Conservation (phyloP, 2,888 invertebrate genomes). For the Entomobrya multifasciata region DNA sequence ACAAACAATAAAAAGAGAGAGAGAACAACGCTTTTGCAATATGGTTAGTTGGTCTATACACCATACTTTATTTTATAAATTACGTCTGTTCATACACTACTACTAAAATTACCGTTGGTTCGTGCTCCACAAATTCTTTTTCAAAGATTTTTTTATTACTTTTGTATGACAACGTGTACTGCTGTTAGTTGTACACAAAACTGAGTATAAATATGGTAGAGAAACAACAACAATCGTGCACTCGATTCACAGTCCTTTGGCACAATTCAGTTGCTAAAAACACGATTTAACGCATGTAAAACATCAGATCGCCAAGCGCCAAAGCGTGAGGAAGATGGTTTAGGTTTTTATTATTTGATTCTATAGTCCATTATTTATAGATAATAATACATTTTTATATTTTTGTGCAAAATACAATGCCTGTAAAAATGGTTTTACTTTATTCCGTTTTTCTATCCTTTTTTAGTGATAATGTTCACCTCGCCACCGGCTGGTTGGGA, state of each 20-base stretch:
- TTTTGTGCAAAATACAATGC: too few species aligned
- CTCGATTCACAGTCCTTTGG: conserved; percentile 10
- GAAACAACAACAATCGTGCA: not conserved
- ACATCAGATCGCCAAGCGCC: not conserved
- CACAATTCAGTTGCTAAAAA: conserved; percentile 1
- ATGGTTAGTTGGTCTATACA: conserved; percentile 4
- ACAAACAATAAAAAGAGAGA: conserved; percentile 1
- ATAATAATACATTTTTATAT: too few species aligned
- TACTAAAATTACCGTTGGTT: conserved; percentile 28
- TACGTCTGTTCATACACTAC: not conserved
- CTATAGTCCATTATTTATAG: too few species aligned
- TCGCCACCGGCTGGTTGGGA: not conserved
- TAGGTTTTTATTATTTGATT: not conserved
- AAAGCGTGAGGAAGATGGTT: not conserved
- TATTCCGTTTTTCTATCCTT: too few species aligned
- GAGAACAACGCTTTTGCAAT: conserved; percentile 19
- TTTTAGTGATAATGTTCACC: conserved; percentile 9
- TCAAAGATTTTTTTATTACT: not conserved
- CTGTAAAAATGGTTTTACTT: conserved; percentile 24
- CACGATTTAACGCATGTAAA: conserved; percentile 12
- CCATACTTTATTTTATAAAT: not conserved
- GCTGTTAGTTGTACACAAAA: not conserved
- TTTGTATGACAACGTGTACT: not conserved
- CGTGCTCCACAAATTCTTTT: conserved; percentile 29
- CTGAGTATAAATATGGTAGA: not conserved